Evolutionary conservation across 2,888 invertebrate species (phyloP).

Genomic region (Idaea biselata): DNA sequence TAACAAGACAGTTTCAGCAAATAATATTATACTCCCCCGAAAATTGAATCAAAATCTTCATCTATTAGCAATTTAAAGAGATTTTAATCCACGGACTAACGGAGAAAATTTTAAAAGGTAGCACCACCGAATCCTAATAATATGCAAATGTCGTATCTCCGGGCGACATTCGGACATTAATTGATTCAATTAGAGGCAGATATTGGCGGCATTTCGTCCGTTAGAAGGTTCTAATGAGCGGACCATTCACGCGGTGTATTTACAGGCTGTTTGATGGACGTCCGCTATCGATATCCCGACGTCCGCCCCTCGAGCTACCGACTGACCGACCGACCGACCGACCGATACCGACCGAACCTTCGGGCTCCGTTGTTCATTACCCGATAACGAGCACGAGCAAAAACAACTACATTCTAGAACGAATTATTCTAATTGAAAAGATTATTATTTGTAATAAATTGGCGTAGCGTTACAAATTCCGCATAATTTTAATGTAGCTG

Average conservation of each 20-base stretch:
- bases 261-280: slow-evolving; percentile 2
- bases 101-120: not conserved
- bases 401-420: not conserved
- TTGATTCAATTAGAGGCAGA: slow-evolving; percentile 9
- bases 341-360: not conserved
- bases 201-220: not conserved
- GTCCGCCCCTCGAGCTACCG: not conserved
- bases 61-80: not conserved
- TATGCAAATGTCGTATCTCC: slow-evolving; percentile 19
- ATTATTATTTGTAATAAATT: not conserved
- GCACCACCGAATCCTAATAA: slow-evolving; percentile 9
- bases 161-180: slow-evolving; percentile 12
- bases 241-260: not conserved
- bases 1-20: not conserved
- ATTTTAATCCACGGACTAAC: not conserved
- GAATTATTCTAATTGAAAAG: not conserved
- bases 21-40: not conserved
- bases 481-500: too few relatives aligned
- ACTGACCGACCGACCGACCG: not conserved
- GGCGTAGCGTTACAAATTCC: not conserved
- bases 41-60: not conserved
- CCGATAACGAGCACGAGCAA: not conserved
- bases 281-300: not conserved
- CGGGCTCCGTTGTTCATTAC: not conserved
- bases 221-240: not conserved